Percentiles rank a stretch among this genome's conserved stretches.
Evolutionary conservation across 2,797 vertebrate species (phyloP).

Genomic region (Pseudomugil tenellus): DNA sequence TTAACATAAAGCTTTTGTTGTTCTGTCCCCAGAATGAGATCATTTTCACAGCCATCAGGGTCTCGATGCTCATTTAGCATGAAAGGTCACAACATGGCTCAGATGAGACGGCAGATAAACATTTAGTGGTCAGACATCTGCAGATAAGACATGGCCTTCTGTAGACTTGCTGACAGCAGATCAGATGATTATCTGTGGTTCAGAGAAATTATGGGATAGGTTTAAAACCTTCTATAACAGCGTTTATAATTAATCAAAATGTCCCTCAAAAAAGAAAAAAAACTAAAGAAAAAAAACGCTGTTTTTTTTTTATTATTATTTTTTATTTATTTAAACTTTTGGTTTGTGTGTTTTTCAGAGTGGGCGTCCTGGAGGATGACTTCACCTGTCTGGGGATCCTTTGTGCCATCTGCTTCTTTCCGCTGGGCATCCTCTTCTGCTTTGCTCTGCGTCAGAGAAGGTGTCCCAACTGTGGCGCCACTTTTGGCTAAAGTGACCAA

Average conservation of each 20-base stretch:
- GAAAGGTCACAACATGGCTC: not conserved
- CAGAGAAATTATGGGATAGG: not conserved
- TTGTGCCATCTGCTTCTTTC: slow-evolving; percentile 97
- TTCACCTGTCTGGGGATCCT: slow-evolving; percentile 97
- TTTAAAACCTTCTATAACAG: not conserved
- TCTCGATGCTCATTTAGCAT: not conserved
- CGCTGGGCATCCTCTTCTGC: slow-evolving; percentile 97
- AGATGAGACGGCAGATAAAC: not conserved
- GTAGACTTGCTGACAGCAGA: not conserved
- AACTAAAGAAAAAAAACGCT: too few relatives aligned
- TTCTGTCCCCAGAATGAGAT: slow-evolving; percentile 6
- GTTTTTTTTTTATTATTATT: too few relatives aligned
- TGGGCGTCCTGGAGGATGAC: slow-evolving; percentile 96
- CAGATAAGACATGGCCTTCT: not conserved
- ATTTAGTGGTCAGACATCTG: not conserved
- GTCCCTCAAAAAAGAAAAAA: not conserved
- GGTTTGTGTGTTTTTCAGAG: slow-evolving; percentile 78
- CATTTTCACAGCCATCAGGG: not conserved
- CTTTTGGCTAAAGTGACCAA: slow-evolving; percentile 90
- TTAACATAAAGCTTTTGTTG: not conserved
- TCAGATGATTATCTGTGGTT: not conserved
- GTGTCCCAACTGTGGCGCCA: slow-evolving; percentile 97
- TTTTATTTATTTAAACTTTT: not conserved
- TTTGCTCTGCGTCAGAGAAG: slow-evolving; percentile 95
- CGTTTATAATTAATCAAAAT: not conserved